These are phyloP conservation scores for Babyrousa celebensis DNA, from an alignment of 2,797 vertebrate genomes.

Conservation along the genomic window DNA sequence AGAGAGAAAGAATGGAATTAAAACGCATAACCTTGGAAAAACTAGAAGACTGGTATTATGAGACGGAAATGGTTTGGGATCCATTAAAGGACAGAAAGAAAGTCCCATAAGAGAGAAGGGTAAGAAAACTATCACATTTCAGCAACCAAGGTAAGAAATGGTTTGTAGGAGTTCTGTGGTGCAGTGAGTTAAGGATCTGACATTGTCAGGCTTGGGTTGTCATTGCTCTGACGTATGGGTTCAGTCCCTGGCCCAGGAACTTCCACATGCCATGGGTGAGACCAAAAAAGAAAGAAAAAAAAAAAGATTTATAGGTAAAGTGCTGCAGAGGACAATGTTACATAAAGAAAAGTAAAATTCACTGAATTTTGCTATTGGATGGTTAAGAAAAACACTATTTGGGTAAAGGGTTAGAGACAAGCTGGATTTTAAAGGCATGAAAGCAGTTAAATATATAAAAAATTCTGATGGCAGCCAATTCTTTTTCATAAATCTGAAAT, in stretches of 20 bases:
- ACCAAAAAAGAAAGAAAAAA: background rate
- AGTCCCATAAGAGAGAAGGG: background rate
- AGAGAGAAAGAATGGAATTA: background rate
- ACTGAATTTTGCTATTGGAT: background rate
- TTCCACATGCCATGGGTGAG: too few relatives aligned
- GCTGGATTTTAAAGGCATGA: background rate
- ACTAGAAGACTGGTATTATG: background rate
- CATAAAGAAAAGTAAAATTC: background rate
- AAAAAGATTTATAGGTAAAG: background rate
- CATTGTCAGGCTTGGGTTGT: too few relatives aligned
- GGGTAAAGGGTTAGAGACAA: background rate
- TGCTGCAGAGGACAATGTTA: background rate
- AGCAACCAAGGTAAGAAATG: background rate
- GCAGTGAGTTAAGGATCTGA: too few relatives aligned
- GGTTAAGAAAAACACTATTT: background rate
- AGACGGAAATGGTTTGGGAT: background rate
- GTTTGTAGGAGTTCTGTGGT: background rate
- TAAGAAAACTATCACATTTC: background rate
- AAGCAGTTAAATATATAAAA: background rate
- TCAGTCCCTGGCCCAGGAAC: too few relatives aligned
- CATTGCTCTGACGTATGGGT: too few relatives aligned
- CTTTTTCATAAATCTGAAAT: background rate
- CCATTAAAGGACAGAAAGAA: background rate
- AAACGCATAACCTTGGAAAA: background rate
- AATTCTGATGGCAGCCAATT: too few relatives aligned